Base-by-base conservation (phyloP, 2,113 vertebrate genomes). In the Anguilla rostrata region DNA sequence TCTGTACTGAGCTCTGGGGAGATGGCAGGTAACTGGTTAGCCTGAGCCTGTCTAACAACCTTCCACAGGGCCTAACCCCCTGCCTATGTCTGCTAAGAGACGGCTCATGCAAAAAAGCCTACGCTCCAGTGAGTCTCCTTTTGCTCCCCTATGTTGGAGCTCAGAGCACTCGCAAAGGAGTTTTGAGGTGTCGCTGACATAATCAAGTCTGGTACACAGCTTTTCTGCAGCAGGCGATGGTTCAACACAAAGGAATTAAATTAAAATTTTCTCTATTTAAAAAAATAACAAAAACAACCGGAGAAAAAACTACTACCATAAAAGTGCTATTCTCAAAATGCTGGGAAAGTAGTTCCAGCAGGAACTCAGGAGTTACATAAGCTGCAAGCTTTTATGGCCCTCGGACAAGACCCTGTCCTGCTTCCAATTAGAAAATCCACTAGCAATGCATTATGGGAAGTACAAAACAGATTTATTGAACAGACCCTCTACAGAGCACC, bases 1-100 rank as follows among this genome's bases (percentile, higher is more conserved):
- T 93, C 94, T 29, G 93, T 91, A 91, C 93, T 95, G 89, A 94
- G 92, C 88, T 96, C 98, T 98, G 92, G 56, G 91, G 91, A 92
- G 86, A 91, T 83, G 92, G 87, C 78, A 83, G 85, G 53, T 22
- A 22, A 5, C 85, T 83, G 81, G 84, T 92, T 88, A 91, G 78
- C n/a, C 43, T 40, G 79, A 5, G 26, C 29, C 84, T 66, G 81
- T 83, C 60, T 22, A 53, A 57, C 75, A 82, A 41, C 41, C 26
- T 11, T 49, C 41, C 20, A 63, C 78, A 84, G n/a, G n/a, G 40
- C 40, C 4, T 39, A 78, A 60, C 1, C 14, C 53, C 2, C 41
- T 34, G 15, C 39, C 46, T 1, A 85, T 79, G 79, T 26, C 20
- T 60, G 39, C 14, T 39, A 14, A 79, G 12, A 34, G 22, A 9